Conservation (phyloP, 2,888 invertebrate species). For the Leptura quadrifasciata region DNA sequence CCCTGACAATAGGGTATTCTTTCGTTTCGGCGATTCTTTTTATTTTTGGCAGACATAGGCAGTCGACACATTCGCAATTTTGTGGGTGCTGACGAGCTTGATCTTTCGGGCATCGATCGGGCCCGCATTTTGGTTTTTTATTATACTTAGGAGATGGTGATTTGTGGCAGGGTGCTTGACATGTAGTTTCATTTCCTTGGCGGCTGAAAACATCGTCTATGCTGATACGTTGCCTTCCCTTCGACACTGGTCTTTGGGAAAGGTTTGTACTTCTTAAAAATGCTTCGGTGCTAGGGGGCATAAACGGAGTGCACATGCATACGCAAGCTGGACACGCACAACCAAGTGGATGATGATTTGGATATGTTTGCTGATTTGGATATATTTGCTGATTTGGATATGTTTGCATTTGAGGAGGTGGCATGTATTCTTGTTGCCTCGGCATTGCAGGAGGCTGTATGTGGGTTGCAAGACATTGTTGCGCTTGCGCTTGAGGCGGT, state of each 20-base stretch:
- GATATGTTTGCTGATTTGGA: neutral
- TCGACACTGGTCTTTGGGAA: conserved; percentile 14
- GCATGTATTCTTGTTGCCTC: no score
- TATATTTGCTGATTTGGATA: no score
- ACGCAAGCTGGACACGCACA: conserved; percentile 48
- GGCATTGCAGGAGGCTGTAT: no score
- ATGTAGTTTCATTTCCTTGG: neutral
- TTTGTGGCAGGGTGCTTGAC: neutral
- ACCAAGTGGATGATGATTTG: conserved; percentile 42
- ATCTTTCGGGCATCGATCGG: neutral
- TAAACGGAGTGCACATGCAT: conserved; percentile 36
- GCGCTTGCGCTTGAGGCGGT: neutral
- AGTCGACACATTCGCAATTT: conserved; percentile 61
- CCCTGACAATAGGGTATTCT: conserved; percentile 55
- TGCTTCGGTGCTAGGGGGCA: neutral
- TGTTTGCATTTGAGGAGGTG: no score
- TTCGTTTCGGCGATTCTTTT: conserved; percentile 55
- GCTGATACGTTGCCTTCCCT: conserved; percentile 37
- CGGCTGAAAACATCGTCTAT: conserved; percentile 43
- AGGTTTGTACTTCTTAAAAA: conserved; percentile 15
- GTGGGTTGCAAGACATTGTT: no score
- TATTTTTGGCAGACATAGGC: conserved; percentile 57
- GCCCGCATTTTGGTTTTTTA: no score
- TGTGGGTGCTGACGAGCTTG: conserved; percentile 46
- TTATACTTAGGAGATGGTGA: no score